phyloP scores from a whole-genome alignment of 2,113 vertebrate species.

The Pyrgilauda ruficollis region DNA sequence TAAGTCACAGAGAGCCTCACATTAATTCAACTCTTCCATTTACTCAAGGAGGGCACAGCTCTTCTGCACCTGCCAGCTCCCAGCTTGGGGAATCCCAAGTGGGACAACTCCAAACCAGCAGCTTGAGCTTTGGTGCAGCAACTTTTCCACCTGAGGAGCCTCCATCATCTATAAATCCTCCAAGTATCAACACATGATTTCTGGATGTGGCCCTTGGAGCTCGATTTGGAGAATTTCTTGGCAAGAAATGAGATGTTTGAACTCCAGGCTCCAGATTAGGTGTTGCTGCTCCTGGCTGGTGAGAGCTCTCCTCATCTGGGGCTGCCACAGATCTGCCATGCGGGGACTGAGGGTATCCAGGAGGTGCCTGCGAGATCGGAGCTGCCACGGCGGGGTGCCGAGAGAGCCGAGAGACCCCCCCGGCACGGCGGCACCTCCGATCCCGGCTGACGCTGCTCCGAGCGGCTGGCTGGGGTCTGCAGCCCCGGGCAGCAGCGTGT shows the following conservation, averaged over 20 bases:
- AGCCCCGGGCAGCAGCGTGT: accelerated
- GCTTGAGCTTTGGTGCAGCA: neutral
- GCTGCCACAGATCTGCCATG: neutral
- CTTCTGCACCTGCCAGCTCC: accelerated
- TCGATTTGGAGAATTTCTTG: neutral
- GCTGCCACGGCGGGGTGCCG: accelerated
- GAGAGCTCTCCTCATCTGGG: neutral
- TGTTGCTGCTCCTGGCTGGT: neutral
- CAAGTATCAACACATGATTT: accelerated
- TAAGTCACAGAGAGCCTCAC: neutral
- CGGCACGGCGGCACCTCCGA: accelerated
- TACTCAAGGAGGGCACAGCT: neutral
- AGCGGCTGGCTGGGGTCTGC: accelerated
- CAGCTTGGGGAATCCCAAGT: neutral
- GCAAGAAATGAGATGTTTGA: neutral
- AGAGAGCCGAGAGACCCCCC: neutral
- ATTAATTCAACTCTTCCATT: neutral
- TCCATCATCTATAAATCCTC: neutral
- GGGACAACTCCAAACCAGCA: neutral
- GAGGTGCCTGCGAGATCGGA: neutral
- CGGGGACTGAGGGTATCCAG: neutral
- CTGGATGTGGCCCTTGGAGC: neutral
- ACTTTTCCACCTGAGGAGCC: neutral
- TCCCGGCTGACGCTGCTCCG: neutral
- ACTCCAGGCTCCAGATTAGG: neutral